phyloP scores from a whole-genome alignment of 1,140 invertebrate genomes.

The Drosophila trapezifrons region DNA sequence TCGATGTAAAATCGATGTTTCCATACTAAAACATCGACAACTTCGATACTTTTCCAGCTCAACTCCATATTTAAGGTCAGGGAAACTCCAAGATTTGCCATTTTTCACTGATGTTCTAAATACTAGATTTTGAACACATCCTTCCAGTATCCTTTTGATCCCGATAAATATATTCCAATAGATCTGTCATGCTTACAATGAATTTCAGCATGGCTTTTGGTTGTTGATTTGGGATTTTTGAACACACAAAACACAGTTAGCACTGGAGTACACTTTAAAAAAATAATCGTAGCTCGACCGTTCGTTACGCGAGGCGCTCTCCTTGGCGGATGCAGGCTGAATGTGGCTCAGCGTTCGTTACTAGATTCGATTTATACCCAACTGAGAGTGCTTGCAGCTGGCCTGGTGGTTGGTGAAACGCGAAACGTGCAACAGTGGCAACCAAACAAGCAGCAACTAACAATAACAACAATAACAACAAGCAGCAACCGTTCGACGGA shows the following conservation, averaged over 20 bases:
- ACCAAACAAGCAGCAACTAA: slow-evolving; percentile 16
- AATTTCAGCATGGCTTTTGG: slow-evolving; percentile 71
- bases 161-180: not conserved
- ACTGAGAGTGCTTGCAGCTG: slow-evolving; percentile 2
- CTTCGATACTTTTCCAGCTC: too few relatives aligned
- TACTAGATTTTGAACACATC: too few relatives aligned
- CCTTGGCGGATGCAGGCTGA: slow-evolving; percentile 65
- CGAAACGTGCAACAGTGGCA: slow-evolving; percentile 58
- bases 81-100: not conserved
- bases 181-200: slow-evolving; percentile 65
- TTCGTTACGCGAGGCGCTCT: slow-evolving; percentile 43
- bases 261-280: slow-evolving; percentile 29
- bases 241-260: slow-evolving; percentile 8
- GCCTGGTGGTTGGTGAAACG: slow-evolving; percentile 39
- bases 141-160: not conserved
- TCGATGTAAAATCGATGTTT: too few relatives aligned
- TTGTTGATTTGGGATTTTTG: not conserved
- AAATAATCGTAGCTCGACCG: slow-evolving; percentile 21
- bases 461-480: slow-evolving; percentile 14
- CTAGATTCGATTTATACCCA: slow-evolving; percentile 84
- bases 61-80: too few relatives aligned
- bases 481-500: slow-evolving; percentile 14
- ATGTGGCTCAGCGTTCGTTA: slow-evolving; percentile 69
- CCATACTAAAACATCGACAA: too few relatives aligned
- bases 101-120: not conserved